Evolutionary conservation across 2,113 vertebrate genomes (phyloP).

Genomic region (Hemibagrus wyckioides): DNA sequence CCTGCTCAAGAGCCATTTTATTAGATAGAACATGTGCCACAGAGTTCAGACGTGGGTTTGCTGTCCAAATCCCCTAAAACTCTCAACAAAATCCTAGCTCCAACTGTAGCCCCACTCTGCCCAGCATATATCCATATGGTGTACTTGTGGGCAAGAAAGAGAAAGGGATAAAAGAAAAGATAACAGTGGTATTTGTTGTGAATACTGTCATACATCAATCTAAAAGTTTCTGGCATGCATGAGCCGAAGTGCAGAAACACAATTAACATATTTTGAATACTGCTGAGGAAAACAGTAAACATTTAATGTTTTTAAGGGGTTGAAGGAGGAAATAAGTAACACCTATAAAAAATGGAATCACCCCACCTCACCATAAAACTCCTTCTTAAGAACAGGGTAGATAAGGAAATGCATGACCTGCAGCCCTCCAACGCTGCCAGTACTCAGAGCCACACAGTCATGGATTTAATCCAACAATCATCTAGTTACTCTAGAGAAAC

Average conservation of each 20-base stretch:
- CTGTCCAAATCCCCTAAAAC: neutral
- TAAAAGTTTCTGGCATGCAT: neutral
- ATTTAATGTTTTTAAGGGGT: neutral
- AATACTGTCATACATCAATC: neutral
- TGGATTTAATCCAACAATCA: conserved; percentile 16
- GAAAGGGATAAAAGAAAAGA: neutral
- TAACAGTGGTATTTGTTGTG: neutral
- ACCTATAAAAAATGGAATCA: neutral
- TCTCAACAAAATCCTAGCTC: neutral
- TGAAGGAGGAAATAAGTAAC: neutral
- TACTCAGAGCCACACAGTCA: neutral
- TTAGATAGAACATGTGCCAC: conserved; percentile 9
- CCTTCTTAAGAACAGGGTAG: neutral
- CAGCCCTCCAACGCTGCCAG: neutral
- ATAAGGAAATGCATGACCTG: neutral
- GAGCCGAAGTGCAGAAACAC: neutral
- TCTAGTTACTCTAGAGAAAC: neutral
- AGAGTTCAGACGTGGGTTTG: neutral
- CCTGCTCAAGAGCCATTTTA: conserved; percentile 8
- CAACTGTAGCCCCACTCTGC: neutral
- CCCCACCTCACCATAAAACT: neutral
- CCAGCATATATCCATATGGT: neutral
- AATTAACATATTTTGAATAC: neutral
- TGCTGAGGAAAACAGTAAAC: neutral
- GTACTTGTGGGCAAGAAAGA: neutral